Evolutionary conservation across 2,797 vertebrate species (phyloP).

Genomic region (Melanotaenia nigrans): DNA sequence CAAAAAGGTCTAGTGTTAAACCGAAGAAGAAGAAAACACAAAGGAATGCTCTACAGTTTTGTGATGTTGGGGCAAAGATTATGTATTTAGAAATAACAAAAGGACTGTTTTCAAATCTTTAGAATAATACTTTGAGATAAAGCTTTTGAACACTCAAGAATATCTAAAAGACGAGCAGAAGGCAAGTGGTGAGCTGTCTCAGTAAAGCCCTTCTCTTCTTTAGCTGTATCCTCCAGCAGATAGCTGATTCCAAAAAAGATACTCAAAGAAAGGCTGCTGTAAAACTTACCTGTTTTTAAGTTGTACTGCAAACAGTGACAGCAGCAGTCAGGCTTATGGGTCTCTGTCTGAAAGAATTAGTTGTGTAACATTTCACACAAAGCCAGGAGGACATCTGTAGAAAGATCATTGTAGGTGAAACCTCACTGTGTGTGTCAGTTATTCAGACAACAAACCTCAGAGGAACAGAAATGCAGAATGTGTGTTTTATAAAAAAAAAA

Average conservation of each 20-base stretch:
- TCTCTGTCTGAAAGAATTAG: conserved; percentile 16
- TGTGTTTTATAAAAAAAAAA: conserved; percentile 1
- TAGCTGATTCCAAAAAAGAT: conserved; percentile 4
- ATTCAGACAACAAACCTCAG: background rate
- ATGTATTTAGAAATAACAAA: background rate
- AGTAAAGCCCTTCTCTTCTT: background rate
- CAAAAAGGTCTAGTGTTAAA: background rate
- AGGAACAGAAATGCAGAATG: conserved; percentile 7
- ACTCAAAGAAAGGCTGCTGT: conserved; percentile 2
- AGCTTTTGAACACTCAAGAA: background rate
- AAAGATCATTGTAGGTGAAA: conserved; percentile 2
- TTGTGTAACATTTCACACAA: conserved; percentile 3
- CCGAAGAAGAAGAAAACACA: background rate
- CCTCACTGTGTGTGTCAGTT: background rate
- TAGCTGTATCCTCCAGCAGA: conserved; percentile 3
- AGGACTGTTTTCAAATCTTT: conserved; percentile 3
- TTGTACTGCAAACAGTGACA: conserved; percentile 4
- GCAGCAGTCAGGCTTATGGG: background rate
- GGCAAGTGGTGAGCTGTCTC: background rate
- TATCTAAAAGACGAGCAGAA: background rate
- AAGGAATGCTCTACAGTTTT: background rate
- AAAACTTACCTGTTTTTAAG: conserved; percentile 23
- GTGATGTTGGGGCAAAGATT: no score
- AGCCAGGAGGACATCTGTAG: conserved; percentile 11
- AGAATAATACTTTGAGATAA: background rate